phyloP scores from a whole-genome alignment of 1,140 invertebrate genomes.

The Trigoniulus corallinus region DNA sequence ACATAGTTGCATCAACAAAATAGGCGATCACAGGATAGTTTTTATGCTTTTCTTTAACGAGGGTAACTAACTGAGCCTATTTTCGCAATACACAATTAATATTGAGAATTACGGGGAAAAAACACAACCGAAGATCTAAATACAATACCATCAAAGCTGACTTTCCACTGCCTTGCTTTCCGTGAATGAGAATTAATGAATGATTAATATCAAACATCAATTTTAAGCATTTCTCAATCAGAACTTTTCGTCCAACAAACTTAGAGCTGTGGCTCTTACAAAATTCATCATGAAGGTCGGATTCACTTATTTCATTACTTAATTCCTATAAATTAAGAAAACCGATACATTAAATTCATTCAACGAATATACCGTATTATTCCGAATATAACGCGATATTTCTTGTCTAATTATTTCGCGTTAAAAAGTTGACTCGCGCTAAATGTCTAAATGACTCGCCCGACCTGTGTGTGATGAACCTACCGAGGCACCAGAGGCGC shows the following conservation, averaged over 20 bases:
- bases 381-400: no score
- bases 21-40: conserved; percentile 4
- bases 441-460: no score
- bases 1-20: conserved; percentile 9
- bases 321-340: neutral
- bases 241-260: conserved; percentile 14
- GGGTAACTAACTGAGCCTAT: conserved; percentile 7
- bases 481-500: no score
- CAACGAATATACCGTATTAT: no score
- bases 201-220: neutral
- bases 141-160: conserved; percentile 23
- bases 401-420: no score
- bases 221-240: conserved; percentile 1
- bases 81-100: conserved; percentile 10
- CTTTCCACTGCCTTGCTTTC: conserved; percentile 27
- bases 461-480: no score
- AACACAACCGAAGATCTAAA: neutral
- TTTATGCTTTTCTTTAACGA: neutral
- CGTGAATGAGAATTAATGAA: conserved; percentile 21
- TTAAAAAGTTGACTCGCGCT: no score
- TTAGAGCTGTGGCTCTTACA: conserved; percentile 20
- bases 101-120: conserved; percentile 21
- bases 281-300: conserved; percentile 16
- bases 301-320: neutral
- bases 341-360: conserved; percentile 5